Percentiles rank a stretch among this genome's conserved stretches.
Conservation (phyloP, 2,113 vertebrate genomes). For the Bubalus kerabau region DNA sequence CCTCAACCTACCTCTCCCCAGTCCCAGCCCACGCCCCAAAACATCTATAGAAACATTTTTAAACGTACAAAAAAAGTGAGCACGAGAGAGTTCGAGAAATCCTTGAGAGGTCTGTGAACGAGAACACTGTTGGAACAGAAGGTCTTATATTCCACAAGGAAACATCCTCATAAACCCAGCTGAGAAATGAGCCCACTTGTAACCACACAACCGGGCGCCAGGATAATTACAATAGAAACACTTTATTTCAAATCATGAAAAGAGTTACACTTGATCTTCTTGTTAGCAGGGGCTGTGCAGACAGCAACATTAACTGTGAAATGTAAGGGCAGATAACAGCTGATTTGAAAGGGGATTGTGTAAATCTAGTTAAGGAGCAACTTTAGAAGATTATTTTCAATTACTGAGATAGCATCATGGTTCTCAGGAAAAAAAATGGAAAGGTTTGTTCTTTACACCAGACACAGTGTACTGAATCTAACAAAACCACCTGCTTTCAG, state of each 20-base stretch:
- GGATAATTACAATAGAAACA: constrained; percentile 65
- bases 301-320: constrained; percentile 77
- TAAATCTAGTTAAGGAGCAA: constrained; percentile 81
- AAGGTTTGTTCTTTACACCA: constrained; percentile 64
- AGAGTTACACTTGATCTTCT: constrained; percentile 67
- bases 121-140: background rate
- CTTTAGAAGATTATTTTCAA: constrained; percentile 84
- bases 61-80: background rate
- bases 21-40: background rate
- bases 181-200: constrained; percentile 60
- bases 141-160: background rate
- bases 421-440: constrained; percentile 57
- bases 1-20: background rate
- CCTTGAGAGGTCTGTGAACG: background rate
- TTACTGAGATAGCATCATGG: constrained; percentile 83
- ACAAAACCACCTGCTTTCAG: constrained; percentile 59
- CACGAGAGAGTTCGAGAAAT: background rate
- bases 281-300: constrained; percentile 64
- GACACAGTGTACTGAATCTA: constrained; percentile 65
- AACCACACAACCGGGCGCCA: constrained; percentile 34
- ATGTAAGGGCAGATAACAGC: constrained; percentile 76
- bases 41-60: background rate
- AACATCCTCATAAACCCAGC: background rate
- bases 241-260: constrained; percentile 64
- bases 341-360: constrained; percentile 77